phyloP scores from a whole-genome alignment of 2,113 vertebrate species.

The Coturnix japonica region DNA sequence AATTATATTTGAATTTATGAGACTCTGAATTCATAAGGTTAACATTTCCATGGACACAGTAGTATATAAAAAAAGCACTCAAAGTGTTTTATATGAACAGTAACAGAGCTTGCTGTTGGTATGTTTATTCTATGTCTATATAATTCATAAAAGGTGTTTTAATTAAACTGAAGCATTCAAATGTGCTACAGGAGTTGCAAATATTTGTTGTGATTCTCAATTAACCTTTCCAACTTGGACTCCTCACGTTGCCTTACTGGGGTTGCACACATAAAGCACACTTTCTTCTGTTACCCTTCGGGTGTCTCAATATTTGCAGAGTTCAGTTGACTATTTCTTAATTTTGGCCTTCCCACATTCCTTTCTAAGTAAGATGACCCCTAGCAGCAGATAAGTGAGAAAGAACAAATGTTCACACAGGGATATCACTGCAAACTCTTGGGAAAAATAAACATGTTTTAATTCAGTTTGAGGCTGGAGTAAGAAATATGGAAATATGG shows the following conservation, averaged over 20 bases:
- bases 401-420: not conserved
- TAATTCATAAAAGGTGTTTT: not conserved
- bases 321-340: not conserved
- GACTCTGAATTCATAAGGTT: not conserved
- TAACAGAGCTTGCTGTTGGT: not conserved
- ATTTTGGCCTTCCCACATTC: not conserved
- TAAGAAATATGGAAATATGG: not conserved
- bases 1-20: not conserved
- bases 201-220: not conserved
- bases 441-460: not conserved
- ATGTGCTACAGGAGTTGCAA: not conserved
- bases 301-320: rapidly evolving
- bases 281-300: not conserved
- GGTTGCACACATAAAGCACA: not conserved
- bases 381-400: not conserved
- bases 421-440: not conserved
- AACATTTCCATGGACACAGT: not conserved
- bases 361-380: not conserved
- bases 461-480: not conserved
- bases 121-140: not conserved
- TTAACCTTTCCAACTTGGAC: not conserved
- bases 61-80: not conserved
- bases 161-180: not conserved
- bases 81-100: not conserved
- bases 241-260: not conserved